phyloP scores from a whole-genome alignment of 2,797 vertebrate species.

The Salarias fasciatus region DNA sequence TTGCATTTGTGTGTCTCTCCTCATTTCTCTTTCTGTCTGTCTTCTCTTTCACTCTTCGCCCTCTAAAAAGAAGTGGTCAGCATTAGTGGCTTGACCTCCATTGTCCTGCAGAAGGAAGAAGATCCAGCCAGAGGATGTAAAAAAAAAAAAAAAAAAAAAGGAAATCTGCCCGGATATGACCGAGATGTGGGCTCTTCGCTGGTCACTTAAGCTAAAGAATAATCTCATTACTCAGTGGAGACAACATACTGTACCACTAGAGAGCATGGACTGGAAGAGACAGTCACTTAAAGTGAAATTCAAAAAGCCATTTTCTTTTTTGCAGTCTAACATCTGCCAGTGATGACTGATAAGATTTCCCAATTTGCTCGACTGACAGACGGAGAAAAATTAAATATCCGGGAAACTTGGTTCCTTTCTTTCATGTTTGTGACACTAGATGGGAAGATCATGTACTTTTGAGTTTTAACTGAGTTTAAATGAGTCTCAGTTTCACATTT shows the following conservation, averaged over 20 bases:
- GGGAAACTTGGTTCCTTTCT: neutral
- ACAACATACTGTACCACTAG: conserved; percentile 54
- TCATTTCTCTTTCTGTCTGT: conserved; percentile 36
- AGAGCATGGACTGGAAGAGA: conserved; percentile 49
- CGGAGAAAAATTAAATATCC: conserved; percentile 43
- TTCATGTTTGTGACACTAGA: conserved; percentile 5
- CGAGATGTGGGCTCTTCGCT: conserved; percentile 63
- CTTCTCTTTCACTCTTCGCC: conserved; percentile 45
- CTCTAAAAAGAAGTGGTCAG: conserved; percentile 68
- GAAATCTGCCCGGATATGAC: conserved; percentile 72
- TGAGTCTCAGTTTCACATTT: neutral
- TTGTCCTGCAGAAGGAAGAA: conserved; percentile 56
- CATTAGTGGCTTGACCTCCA: conserved; percentile 71
- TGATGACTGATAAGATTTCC: conserved; percentile 68
- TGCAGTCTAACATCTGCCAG: conserved; percentile 52
- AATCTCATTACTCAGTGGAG: conserved; percentile 69
- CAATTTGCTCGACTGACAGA: conserved; percentile 51
- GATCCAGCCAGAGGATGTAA: conserved; percentile 55
- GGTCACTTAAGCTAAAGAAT: conserved; percentile 73
- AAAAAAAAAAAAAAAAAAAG: conserved; percentile 38
- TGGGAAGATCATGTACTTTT: conserved; percentile 22
- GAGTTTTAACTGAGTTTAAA: conserved; percentile 8
- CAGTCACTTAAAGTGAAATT: conserved; percentile 58
- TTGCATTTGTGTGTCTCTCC: conserved; percentile 36
- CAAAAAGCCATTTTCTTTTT: conserved; percentile 65